These are phyloP conservation scores for Criorhina ranunculi DNA, from an alignment of 2,888 invertebrate genomes.

Conservation along the genomic window DNA sequence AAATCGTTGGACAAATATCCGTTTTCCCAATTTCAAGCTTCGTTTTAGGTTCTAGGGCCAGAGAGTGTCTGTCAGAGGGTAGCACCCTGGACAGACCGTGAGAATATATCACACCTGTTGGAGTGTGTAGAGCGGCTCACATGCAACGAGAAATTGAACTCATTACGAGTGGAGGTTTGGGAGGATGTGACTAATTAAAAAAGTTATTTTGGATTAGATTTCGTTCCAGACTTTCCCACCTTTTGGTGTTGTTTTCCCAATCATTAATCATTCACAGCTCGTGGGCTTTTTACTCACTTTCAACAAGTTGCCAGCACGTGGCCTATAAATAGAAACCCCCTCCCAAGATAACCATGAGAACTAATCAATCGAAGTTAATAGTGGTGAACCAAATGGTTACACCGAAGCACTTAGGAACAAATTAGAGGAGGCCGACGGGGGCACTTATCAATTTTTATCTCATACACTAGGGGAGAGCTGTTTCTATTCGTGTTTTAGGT, in stretches of 20 bases:
- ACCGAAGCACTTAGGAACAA: no score
- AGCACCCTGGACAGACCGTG: neutral
- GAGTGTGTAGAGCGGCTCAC: neutral
- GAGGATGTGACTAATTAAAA: conserved; percentile 8
- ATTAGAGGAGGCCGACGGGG: no score
- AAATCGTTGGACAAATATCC: conserved; percentile 22
- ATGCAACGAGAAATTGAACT: conserved; percentile 2
- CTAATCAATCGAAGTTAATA: neutral
- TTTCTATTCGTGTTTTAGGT: no score
- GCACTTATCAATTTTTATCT: no score
- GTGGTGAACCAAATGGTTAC: no score
- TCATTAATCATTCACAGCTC: conserved; percentile 6
- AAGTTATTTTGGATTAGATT: neutral
- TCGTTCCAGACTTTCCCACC: conserved; percentile 5
- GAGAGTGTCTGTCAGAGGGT: neutral
- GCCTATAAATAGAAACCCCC: neutral
- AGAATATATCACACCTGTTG: conserved; percentile 8
- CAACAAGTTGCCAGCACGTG: neutral
- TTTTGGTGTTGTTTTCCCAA: neutral
- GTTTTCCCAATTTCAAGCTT: conserved; percentile 36
- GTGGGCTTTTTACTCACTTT: conserved; percentile 14
- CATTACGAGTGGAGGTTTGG: neutral
- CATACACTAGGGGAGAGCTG: no score
- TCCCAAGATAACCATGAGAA: conserved; percentile 15
- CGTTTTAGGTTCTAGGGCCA: conserved; percentile 15